A percentile compares a stretch with the other conserved stretches of the same genome.
Conservation (phyloP, 53 echinoderm and acorn worm genomes). For the Mesocentrotus franciscanus region DNA sequence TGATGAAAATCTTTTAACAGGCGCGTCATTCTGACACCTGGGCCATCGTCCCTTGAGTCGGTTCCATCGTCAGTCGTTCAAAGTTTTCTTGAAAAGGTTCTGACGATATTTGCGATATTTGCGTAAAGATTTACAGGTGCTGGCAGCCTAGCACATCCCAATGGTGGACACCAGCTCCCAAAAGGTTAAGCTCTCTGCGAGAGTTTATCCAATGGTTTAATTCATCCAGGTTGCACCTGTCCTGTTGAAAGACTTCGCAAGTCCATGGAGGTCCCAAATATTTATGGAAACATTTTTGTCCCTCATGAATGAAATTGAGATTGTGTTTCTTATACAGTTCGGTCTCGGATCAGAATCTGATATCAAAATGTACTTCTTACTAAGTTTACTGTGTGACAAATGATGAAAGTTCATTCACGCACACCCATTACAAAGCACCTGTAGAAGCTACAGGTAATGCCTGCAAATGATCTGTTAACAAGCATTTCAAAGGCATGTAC, state of each 20-base stretch:
- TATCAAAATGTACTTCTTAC: not conserved
- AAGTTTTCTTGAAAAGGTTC: not conserved
- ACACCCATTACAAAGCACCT: not conserved
- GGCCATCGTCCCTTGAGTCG: not conserved
- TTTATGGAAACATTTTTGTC: slow-evolving; percentile 18
- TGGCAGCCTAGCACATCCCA: not conserved
- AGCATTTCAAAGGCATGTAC: too few relatives aligned
- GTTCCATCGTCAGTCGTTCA: not conserved
- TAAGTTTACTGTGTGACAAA: not conserved
- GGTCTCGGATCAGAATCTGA: not conserved
- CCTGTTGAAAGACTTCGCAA: not conserved
- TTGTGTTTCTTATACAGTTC: not conserved
- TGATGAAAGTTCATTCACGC: not conserved
- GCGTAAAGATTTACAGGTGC: slow-evolving; percentile 1
- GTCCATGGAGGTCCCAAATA: slow-evolving; percentile 7
- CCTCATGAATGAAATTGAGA: not conserved
- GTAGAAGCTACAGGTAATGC: too few relatives aligned
- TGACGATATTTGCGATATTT: slow-evolving; percentile 7
- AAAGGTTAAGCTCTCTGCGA: not conserved
- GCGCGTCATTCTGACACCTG: slow-evolving; percentile 42
- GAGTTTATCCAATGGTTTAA: slow-evolving; percentile 23
- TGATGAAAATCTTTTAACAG: slow-evolving; percentile 48
- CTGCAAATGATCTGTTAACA: too few relatives aligned
- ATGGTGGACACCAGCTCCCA: not conserved
- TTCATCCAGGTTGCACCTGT: slow-evolving; percentile 14